phyloP scores from a whole-genome alignment of 2,113 vertebrate species.

The Paedocypris sp. region DNA sequence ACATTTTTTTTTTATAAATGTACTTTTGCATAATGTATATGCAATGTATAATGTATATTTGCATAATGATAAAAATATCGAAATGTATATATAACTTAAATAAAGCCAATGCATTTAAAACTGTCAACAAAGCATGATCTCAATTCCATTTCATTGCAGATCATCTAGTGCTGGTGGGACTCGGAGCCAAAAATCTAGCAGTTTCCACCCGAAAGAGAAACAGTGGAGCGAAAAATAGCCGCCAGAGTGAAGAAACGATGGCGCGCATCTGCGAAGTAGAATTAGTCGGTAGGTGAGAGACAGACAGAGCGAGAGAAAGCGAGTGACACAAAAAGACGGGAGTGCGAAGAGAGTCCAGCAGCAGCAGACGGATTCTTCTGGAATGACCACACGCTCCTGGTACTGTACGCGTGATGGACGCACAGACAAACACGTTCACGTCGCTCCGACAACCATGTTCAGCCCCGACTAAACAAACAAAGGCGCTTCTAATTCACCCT shows the following conservation, averaged over 20 bases:
- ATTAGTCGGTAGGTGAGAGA: conserved; percentile 15
- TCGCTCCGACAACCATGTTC: conserved; percentile 26
- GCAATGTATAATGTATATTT: too few relatives aligned
- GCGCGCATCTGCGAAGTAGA: conserved; percentile 9
- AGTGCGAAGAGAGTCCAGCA: not conserved
- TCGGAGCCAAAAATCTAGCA: not conserved
- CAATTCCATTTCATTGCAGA: too few relatives aligned
- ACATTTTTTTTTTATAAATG: too few relatives aligned
- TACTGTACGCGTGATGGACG: conserved; percentile 24
- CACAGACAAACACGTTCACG: conserved; percentile 15
- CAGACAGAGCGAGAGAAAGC: conserved; percentile 5
- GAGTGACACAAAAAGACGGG: not conserved
- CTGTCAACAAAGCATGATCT: too few relatives aligned
- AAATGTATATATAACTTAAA: too few relatives aligned
- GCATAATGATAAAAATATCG: too few relatives aligned
- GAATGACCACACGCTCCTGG: conserved; percentile 14
- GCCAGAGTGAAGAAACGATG: conserved; percentile 14
- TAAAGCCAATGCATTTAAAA: too few relatives aligned
- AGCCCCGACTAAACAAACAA: conserved; percentile 29
- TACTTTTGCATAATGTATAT: too few relatives aligned
- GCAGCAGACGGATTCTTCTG: conserved; percentile 44
- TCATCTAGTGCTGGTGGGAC: not conserved
- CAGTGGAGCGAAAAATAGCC: conserved; percentile 8
- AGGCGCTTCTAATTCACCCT: conserved; percentile 22
- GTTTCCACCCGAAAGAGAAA: not conserved